Conservation (phyloP, 2,797 vertebrate genomes). For the Aotus griseimembra region DNA sequence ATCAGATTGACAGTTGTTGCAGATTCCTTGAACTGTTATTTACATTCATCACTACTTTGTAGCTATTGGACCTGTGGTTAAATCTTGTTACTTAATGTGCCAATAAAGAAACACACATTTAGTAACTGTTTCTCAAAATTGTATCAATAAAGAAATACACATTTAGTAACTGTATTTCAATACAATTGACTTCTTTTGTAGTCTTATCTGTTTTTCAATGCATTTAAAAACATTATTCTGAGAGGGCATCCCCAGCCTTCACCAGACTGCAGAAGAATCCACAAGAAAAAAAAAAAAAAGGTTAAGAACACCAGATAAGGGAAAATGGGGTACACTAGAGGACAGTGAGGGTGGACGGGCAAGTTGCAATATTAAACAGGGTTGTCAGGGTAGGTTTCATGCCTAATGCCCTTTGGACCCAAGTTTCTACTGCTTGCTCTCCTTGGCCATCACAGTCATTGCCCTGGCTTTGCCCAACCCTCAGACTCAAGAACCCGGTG, state of each 20-base stretch:
- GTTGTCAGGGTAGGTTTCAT: background rate
- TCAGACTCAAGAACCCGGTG: background rate
- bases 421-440: background rate
- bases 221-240: background rate
- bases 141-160: constrained; percentile 18
- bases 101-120: constrained; percentile 25
- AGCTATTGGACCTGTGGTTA: background rate
- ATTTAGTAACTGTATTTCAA: constrained; percentile 30
- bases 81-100: constrained; percentile 2
- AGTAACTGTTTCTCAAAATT: background rate
- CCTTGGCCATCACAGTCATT: background rate
- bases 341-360: no score
- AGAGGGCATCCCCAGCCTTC: background rate
- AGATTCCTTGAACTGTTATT: background rate
- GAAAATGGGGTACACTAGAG: background rate
- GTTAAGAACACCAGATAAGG: background rate
- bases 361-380: background rate
- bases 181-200: background rate
- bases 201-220: background rate
- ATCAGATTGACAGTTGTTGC: background rate
- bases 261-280: background rate
- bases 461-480: background rate
- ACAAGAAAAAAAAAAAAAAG: background rate
- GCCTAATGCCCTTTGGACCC: background rate
- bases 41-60: background rate